A percentile compares a stretch with the other conserved stretches of the same genome.
These are phyloP conservation scores for Meiosimyza platycephala DNA, from an alignment of 2,888 invertebrate species.

Conservation along the genomic window DNA sequence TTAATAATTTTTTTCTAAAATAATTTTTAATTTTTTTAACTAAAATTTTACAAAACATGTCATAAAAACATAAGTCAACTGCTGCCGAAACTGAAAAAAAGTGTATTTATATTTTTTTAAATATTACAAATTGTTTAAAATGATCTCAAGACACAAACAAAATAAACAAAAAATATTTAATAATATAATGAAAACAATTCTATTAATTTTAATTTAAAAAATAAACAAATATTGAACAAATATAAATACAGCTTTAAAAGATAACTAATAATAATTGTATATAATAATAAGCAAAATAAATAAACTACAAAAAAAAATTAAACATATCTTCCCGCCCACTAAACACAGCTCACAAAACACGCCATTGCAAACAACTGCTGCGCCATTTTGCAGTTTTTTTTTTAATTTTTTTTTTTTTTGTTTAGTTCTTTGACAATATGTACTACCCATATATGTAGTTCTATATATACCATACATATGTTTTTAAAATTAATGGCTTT, in stretches of 20 bases:
- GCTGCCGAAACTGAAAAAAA: conserved; percentile 5
- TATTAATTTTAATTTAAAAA: conserved; percentile 17
- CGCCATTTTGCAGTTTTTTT: background rate
- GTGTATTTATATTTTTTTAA: conserved; percentile 32
- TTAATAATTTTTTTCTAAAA: background rate
- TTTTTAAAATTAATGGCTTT: conserved; percentile 31
- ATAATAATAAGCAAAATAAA: background rate
- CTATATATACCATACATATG: background rate
- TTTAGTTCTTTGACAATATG: too few species aligned
- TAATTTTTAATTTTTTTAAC: background rate
- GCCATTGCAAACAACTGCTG: conserved; percentile 9
- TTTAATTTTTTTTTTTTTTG: too few species aligned
- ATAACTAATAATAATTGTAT: background rate
- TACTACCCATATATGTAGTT: too few species aligned
- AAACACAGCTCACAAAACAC: conserved; percentile 21
- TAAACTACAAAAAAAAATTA: background rate
- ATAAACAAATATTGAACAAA: conserved; percentile 23
- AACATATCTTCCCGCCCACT: conserved; percentile 24
- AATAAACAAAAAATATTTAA: background rate
- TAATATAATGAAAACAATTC: conserved; percentile 1
- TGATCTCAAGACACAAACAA: conserved; percentile 30
- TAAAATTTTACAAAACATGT: background rate
- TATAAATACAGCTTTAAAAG: conserved; percentile 21
- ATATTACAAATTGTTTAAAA: conserved; percentile 33
- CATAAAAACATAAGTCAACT: background rate